phyloP scores from a whole-genome alignment of 1,140 invertebrate species.

The Chironomus tepperi region DNA sequence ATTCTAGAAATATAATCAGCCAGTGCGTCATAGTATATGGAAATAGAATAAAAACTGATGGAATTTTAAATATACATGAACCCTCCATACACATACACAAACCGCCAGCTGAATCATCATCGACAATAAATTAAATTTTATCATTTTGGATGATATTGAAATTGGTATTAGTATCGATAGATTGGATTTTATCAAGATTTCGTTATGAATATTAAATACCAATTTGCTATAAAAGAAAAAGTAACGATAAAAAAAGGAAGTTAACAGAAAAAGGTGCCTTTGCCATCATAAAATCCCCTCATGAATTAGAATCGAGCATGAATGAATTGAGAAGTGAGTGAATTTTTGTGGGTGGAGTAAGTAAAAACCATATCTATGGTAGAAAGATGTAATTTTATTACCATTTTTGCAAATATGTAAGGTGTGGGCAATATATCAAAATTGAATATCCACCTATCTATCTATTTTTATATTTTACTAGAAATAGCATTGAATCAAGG shows the following conservation, averaged over 20 bases:
- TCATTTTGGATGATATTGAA: constrained; percentile 14
- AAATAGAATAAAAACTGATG: neutral
- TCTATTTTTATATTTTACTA: no score
- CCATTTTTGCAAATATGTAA: neutral
- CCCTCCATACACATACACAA: neutral
- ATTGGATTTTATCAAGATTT: constrained; percentile 23
- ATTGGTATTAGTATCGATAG: constrained; percentile 17
- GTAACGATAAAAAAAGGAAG: neutral
- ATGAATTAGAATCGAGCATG: no score
- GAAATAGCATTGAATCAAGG: no score
- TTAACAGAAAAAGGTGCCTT: neutral
- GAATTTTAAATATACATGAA: no score
- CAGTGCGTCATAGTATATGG: neutral
- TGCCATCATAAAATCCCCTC: neutral
- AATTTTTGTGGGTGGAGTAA: neutral
- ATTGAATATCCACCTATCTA: no score
- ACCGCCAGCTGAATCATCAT: neutral
- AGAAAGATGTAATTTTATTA: constrained; percentile 22
- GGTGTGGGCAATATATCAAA: constrained; percentile 15
- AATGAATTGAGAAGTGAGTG: no score
- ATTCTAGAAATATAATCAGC: no score
- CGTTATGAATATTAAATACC: constrained; percentile 22
- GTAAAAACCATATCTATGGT: neutral
- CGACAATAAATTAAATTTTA: constrained; percentile 21
- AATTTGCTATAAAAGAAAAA: constrained; percentile 7